These are phyloP conservation scores for Petrocephalus microphthalmus DNA, from an alignment of 2,113 vertebrate species.

Conservation along the genomic window DNA sequence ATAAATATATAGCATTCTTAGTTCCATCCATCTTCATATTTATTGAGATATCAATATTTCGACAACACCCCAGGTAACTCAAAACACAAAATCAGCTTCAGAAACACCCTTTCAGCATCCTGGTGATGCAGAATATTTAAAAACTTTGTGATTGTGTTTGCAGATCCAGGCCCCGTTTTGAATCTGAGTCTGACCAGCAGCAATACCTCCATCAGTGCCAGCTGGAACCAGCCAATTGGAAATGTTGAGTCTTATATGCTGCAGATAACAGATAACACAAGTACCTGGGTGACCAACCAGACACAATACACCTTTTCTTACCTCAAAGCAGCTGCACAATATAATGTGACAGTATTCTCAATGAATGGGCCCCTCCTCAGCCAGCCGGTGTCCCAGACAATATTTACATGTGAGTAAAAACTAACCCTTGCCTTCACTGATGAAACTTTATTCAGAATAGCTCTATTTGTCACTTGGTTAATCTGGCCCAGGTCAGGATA, in stretches of 20 bases:
- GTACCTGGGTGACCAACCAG: fast-evolving
- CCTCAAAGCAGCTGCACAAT: not conserved
- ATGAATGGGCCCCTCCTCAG: fast-evolving
- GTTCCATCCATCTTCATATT: not conserved
- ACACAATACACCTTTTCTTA: fast-evolving
- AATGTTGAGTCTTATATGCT: fast-evolving
- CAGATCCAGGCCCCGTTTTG: conserved; percentile 38
- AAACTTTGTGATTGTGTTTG: not conserved
- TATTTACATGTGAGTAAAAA: conserved; percentile 43
- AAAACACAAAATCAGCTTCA: not conserved
- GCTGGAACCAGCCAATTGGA: fast-evolving
- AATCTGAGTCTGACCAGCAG: fast-evolving
- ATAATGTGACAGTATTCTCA: conserved; percentile 26
- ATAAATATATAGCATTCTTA: not conserved
- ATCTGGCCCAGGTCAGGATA: not conserved
- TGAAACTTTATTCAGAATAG: not conserved
- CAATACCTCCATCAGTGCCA: fast-evolving
- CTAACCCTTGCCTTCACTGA: not conserved
- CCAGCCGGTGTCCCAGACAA: fast-evolving
- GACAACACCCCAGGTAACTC: not conserved
- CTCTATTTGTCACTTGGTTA: not conserved
- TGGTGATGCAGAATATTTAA: not conserved
- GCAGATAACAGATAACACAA: fast-evolving
- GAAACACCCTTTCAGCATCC: not conserved
- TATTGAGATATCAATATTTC: not conserved